Evolutionary conservation across 2,888 invertebrate genomes (phyloP).

Genomic region (Seira ritae): DNA sequence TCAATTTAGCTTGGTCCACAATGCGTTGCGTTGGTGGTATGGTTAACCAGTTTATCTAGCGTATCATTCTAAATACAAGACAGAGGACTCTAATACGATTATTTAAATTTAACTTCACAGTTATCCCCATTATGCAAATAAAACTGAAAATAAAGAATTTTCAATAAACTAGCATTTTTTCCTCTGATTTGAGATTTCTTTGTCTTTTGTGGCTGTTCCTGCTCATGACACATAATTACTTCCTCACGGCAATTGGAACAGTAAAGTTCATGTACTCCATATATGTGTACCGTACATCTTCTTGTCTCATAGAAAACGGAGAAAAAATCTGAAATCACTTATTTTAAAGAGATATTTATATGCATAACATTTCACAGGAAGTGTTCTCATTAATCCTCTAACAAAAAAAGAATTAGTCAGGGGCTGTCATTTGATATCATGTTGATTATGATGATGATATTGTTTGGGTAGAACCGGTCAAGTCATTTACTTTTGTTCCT

Average conservation of each 20-base stretch:
- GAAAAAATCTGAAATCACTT: slow-evolving; percentile 19
- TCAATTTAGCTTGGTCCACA: too few species aligned
- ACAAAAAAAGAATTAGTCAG: slow-evolving; percentile 27
- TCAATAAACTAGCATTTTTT: background rate
- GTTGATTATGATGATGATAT: slow-evolving; percentile 12
- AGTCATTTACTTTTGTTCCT: slow-evolving; percentile 47
- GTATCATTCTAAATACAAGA: too few species aligned
- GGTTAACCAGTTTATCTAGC: too few species aligned
- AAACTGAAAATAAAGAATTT: background rate
- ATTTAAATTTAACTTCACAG: background rate
- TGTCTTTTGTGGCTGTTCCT: background rate
- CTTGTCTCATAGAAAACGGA: background rate
- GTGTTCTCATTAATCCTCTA: slow-evolving; percentile 30
- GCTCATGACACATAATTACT: slow-evolving; percentile 16
- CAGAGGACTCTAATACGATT: background rate
- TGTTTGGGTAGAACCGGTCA: slow-evolving; percentile 38
- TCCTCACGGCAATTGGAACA: slow-evolving; percentile 20
- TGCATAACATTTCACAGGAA: slow-evolving; percentile 29
- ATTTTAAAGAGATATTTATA: slow-evolving; percentile 32
- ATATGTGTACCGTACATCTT: background rate
- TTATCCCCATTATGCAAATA: background rate
- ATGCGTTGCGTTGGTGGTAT: too few species aligned
- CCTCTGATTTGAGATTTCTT: background rate
- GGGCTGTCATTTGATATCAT: slow-evolving; percentile 24
- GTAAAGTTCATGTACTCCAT: slow-evolving; percentile 10